Evolutionary conservation across 2,113 vertebrate species (phyloP).

Genomic region (Fulmarus glacialis): DNA sequence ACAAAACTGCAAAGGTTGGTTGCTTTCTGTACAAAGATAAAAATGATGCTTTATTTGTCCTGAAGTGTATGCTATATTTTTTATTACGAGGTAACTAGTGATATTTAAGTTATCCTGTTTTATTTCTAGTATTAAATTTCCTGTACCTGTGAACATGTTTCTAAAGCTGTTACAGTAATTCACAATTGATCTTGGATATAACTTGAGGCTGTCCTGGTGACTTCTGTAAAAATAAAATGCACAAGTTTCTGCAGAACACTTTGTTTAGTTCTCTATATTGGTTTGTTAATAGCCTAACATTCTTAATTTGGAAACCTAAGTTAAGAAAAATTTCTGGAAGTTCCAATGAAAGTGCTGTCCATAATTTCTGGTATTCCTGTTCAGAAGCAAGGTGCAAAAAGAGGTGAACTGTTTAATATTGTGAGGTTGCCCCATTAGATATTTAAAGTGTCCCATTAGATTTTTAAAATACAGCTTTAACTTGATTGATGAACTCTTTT

Average conservation of each 20-base stretch:
- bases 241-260: neutral
- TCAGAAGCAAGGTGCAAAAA: neutral
- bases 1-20: conserved; percentile 92
- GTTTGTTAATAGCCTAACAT: neutral
- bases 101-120: neutral
- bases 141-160: neutral
- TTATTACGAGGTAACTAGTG: neutral
- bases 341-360: neutral
- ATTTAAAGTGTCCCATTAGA: neutral
- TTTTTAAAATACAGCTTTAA: neutral
- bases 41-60: neutral
- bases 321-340: neutral
- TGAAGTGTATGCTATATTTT: neutral
- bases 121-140: neutral
- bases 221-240: neutral
- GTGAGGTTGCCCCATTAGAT: neutral
- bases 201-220: neutral
- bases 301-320: neutral
- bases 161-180: neutral
- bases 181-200: neutral
- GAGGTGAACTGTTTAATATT: neutral
- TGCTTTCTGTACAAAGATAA: neutral
- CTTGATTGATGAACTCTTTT: neutral
- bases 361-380: neutral
- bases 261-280: neutral